These are phyloP conservation scores for Tokudaia tokunoshimensis DNA, from an alignment of 2,797 vertebrate genomes.

Conservation along the genomic window DNA sequence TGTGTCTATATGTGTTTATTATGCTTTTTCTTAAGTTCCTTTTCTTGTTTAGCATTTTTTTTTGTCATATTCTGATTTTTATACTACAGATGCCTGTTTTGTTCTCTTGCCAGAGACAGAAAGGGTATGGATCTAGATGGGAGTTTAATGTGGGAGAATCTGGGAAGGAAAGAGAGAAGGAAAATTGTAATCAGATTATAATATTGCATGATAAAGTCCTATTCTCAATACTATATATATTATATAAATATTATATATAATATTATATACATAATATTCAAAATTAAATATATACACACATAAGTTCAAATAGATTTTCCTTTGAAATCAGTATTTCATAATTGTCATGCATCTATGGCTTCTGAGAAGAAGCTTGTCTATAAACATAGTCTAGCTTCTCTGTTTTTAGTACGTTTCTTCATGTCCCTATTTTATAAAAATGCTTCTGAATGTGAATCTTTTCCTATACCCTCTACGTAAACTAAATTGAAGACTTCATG, in stretches of 20 bases:
- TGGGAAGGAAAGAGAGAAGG: neutral
- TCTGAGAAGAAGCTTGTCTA: constrained; percentile 38
- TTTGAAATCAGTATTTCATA: neutral
- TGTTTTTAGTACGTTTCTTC: constrained; percentile 7
- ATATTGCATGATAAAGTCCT: neutral
- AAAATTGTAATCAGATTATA: neutral
- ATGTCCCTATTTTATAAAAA: neutral
- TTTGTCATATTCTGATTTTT: neutral
- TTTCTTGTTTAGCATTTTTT: neutral
- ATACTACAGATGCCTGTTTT: neutral
- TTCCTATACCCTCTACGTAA: neutral
- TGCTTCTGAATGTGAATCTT: neutral
- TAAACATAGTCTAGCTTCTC: neutral
- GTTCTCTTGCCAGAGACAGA: constrained; percentile 1
- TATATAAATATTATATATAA: neutral
- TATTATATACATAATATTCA: neutral
- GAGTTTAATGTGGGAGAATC: neutral
- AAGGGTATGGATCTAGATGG: neutral
- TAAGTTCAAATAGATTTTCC: neutral
- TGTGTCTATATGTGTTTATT: neutral
- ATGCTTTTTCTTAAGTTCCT: neutral
- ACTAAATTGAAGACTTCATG: neutral
- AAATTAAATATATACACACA: neutral
- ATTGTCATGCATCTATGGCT: constrained; percentile 4
- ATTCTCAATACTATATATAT: neutral